Conservation (phyloP, 2,797 vertebrate species). For the Oophaga sylvatica region DNA sequence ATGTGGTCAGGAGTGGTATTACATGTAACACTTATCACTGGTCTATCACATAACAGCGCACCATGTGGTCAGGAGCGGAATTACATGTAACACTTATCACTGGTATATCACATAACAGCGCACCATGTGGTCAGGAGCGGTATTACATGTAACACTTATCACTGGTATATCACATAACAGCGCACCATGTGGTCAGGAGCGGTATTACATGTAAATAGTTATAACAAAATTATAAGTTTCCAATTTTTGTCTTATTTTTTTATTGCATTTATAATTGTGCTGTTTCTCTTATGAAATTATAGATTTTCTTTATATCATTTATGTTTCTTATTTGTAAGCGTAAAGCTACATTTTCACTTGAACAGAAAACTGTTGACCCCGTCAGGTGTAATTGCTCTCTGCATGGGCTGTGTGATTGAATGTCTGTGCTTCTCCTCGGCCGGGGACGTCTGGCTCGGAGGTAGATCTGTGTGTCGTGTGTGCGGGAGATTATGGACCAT, state of each 20-base stretch:
- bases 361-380: too few species aligned
- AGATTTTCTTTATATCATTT: not conserved
- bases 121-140: too few species aligned
- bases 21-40: too few species aligned
- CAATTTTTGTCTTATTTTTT: too few species aligned
- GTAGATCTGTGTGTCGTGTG: not conserved
- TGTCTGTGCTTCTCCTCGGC: not conserved
- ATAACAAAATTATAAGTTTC: not conserved
- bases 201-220: not conserved
- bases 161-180: not conserved
- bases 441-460: not conserved
- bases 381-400: not conserved
- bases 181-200: not conserved
- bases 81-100: too few species aligned
- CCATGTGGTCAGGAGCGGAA: too few species aligned
- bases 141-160: too few species aligned
- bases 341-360: too few species aligned
- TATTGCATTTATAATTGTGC: not conserved
- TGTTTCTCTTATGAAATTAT: not conserved
- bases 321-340: too few species aligned
- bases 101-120: too few species aligned
- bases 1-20: too few species aligned
- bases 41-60: too few species aligned
- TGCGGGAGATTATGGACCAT: slow-evolving; percentile 24
- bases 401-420: not conserved